These are phyloP conservation scores for Trachops cirrhosus DNA, from an alignment of 2,797 vertebrate species.

Conservation along the genomic window DNA sequence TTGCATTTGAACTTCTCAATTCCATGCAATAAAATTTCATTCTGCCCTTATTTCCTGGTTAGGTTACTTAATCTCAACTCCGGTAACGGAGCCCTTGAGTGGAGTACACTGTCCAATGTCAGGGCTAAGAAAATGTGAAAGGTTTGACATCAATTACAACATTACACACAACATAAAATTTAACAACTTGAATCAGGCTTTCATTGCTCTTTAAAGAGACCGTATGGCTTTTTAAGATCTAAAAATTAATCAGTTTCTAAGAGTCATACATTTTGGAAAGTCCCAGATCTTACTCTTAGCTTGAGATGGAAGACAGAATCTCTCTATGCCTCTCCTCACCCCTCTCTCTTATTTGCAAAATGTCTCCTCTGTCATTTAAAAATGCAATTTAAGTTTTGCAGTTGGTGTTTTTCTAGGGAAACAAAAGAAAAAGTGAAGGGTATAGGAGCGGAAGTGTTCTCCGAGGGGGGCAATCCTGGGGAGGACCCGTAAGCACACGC, in stretches of 20 bases:
- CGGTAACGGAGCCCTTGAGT: slow-evolving; percentile 68
- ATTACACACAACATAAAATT: slow-evolving; percentile 91
- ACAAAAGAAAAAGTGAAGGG: neutral
- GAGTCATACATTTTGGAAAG: slow-evolving; percentile 67
- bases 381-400: neutral
- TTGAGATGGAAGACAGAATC: slow-evolving; percentile 47
- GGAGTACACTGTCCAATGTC: slow-evolving; percentile 83
- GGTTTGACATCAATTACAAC: slow-evolving; percentile 89
- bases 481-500: neutral
- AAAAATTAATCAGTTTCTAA: slow-evolving; percentile 82
- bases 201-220: slow-evolving; percentile 85
- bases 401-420: slow-evolving; percentile 59
- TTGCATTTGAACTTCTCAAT: slow-evolving; percentile 80
- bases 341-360: neutral
- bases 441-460: slow-evolving; percentile 51
- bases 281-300: slow-evolving; percentile 35
- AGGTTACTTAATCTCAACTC: slow-evolving; percentile 77
- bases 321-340: neutral
- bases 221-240: slow-evolving; percentile 80
- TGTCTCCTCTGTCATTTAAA: neutral
- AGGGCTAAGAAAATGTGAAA: slow-evolving; percentile 82
- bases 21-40: slow-evolving; percentile 77
- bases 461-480: neutral
- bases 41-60: slow-evolving; percentile 78
- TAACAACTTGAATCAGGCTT: slow-evolving; percentile 86